Conservation (phyloP, 2,888 invertebrate genomes). For the Hyposoter didymator region DNA sequence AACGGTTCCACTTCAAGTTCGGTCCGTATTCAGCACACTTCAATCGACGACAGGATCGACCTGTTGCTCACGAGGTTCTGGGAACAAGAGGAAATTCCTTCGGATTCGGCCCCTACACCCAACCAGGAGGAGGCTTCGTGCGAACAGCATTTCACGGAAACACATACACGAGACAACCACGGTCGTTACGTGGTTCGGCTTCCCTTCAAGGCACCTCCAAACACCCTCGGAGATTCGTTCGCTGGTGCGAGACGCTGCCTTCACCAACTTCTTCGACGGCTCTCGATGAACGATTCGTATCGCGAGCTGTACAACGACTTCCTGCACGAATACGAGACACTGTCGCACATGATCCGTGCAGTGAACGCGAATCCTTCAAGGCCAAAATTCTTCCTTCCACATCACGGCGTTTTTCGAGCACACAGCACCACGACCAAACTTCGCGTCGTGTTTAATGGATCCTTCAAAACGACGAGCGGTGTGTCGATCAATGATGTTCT, state of each 20-base stretch:
- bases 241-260: neutral
- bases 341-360: slow-evolving; percentile 25
- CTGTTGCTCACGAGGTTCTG: slow-evolving; percentile 10
- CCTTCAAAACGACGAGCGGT: slow-evolving; percentile 43
- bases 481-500: slow-evolving; percentile 55
- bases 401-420: slow-evolving; percentile 24
- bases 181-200: slow-evolving; percentile 26
- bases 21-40: slow-evolving; percentile 6
- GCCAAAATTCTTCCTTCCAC: slow-evolving; percentile 10
- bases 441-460: slow-evolving; percentile 41
- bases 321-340: slow-evolving; percentile 25
- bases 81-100: slow-evolving; percentile 29
- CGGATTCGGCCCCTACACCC: slow-evolving; percentile 25
- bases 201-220: neutral
- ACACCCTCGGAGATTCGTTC: slow-evolving; percentile 21
- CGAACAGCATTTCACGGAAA: slow-evolving; percentile 15
- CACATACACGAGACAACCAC: neutral
- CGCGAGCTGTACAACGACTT: slow-evolving; percentile 9
- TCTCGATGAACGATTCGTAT: neutral
- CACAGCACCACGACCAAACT: slow-evolving; percentile 32
- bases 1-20: neutral
- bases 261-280: slow-evolving; percentile 16
- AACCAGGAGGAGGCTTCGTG: slow-evolving; percentile 17
- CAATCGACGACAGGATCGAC: slow-evolving; percentile 1
- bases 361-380: neutral